A percentile compares a stretch with the other conserved stretches of the same genome.
Evolutionary conservation across 2,888 invertebrate genomes (phyloP).

Genomic region (Lasius fuliginosus): DNA sequence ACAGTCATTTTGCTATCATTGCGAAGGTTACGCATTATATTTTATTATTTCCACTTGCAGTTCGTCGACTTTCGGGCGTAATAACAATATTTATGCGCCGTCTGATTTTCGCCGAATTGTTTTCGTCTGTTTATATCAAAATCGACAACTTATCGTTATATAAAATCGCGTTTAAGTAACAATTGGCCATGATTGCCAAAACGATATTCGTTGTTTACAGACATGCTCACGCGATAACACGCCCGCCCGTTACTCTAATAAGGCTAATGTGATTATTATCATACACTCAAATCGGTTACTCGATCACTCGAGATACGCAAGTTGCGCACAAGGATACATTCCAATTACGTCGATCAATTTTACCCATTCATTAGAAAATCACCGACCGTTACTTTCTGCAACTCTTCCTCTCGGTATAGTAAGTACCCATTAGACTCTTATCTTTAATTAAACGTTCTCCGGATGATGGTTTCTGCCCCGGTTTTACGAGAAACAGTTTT

Average conservation of each 20-base stretch:
- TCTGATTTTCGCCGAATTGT: constrained; percentile 5
- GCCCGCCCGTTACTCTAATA: constrained; percentile 13
- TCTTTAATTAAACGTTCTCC: constrained; percentile 21
- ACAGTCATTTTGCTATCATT: background rate
- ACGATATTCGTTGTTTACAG: constrained; percentile 11
- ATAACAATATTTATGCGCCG: constrained; percentile 24
- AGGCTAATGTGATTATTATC: constrained; percentile 34
- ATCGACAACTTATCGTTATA: background rate
- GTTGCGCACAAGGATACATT: constrained; percentile 26
- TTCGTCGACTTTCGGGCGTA: constrained; percentile 37
- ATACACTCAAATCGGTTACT: constrained; percentile 20
- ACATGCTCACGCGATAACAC: constrained; percentile 10
- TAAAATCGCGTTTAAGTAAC: constrained; percentile 1
- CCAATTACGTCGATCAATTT: constrained; percentile 49
- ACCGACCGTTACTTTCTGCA: constrained; percentile 21
- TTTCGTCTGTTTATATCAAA: constrained; percentile 3
- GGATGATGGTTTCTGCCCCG: background rate
- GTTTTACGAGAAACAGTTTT: constrained; percentile 6
- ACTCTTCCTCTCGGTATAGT: constrained; percentile 15
- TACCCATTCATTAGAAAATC: constrained; percentile 39
- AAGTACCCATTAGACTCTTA: background rate
- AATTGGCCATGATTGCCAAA: background rate
- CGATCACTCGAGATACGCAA: constrained; percentile 6
- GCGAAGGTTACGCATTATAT: constrained; percentile 24
- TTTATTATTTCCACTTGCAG: constrained; percentile 35